phyloP scores from a whole-genome alignment of 2,113 vertebrate species.

The Etheostoma cragini region DNA sequence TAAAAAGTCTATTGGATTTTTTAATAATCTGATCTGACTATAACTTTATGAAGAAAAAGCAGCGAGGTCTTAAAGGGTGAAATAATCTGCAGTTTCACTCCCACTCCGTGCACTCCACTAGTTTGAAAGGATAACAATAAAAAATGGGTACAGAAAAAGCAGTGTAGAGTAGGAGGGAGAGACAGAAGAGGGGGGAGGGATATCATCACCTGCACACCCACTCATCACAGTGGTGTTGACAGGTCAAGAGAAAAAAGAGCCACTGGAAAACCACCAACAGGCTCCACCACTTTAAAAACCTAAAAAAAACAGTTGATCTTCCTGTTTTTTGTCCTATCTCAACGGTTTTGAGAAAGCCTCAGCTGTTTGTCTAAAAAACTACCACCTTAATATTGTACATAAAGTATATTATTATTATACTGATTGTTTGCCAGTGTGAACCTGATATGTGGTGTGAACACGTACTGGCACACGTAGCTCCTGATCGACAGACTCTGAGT shows the following conservation, averaged over 20 bases:
- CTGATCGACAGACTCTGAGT: neutral
- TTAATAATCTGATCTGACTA: neutral
- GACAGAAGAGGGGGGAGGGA: constrained; percentile 2
- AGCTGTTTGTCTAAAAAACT: constrained; percentile 25
- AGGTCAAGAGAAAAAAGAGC: constrained; percentile 37
- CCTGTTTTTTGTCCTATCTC: constrained; percentile 10
- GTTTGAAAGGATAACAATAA: constrained; percentile 10
- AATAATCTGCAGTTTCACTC: constrained; percentile 40
- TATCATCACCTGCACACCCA: constrained; percentile 28
- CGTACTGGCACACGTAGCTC: neutral
- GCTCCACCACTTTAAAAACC: constrained; percentile 39
- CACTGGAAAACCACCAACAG: constrained; percentile 33
- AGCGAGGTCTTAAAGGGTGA: constrained; percentile 17
- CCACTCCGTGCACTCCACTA: constrained; percentile 18
- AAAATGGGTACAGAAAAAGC: constrained; percentile 12
- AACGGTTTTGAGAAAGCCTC: neutral
- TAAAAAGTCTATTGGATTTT: neutral
- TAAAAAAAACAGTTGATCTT: constrained; percentile 11
- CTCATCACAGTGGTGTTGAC: constrained; percentile 35
- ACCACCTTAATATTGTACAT: neutral
- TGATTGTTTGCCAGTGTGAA: neutral
- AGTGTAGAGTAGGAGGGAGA: constrained; percentile 21
- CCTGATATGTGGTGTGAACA: constrained; percentile 6
- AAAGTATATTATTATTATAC: neutral
- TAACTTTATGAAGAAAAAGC: constrained; percentile 11